Percentiles rank a stretch among this genome's conserved stretches.
phyloP scores from a whole-genome alignment of 2,888 invertebrate genomes.

The Coronaproctus castanopsis region DNA sequence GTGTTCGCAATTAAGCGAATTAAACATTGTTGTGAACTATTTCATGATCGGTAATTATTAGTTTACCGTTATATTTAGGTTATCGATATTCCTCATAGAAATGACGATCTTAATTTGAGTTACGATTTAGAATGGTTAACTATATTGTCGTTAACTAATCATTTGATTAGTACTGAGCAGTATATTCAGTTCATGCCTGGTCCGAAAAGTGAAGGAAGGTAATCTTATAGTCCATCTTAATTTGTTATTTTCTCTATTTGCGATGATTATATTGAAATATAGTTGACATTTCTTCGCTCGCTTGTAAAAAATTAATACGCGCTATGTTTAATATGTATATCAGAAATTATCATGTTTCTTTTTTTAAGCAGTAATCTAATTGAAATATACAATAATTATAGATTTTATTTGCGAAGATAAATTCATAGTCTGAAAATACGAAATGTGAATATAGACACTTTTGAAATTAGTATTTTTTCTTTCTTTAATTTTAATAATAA shows the following conservation, averaged over 20 bases:
- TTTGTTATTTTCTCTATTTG: conserved; percentile 7
- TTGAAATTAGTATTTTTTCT: too few relatives aligned
- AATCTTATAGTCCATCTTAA: conserved; percentile 16
- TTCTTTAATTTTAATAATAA: too few relatives aligned
- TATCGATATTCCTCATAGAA: conserved; percentile 39
- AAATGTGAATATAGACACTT: too few relatives aligned
- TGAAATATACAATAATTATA: too few relatives aligned
- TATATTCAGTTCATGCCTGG: conserved; percentile 62
- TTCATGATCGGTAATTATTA: background rate
- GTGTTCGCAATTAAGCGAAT: too few relatives aligned
- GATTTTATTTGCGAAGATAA: too few relatives aligned
- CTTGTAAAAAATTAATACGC: background rate
- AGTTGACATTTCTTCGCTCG: background rate
- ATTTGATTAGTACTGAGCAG: conserved; percentile 54
- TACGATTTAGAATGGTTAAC: conserved; percentile 92
- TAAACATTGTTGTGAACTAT: too few relatives aligned
- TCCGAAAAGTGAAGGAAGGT: conserved; percentile 44
- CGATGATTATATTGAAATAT: background rate
- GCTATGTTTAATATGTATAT: background rate
- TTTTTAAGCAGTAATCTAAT: too few relatives aligned
- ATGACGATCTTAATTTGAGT: conserved; percentile 34
- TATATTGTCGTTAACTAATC: conserved; percentile 69
- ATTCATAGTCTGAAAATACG: too few relatives aligned
- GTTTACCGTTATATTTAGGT: conserved; percentile 37
- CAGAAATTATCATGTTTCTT: too few relatives aligned